phyloP scores from a whole-genome alignment of 2,888 invertebrate species.

The Cactoblastis cactorum region DNA sequence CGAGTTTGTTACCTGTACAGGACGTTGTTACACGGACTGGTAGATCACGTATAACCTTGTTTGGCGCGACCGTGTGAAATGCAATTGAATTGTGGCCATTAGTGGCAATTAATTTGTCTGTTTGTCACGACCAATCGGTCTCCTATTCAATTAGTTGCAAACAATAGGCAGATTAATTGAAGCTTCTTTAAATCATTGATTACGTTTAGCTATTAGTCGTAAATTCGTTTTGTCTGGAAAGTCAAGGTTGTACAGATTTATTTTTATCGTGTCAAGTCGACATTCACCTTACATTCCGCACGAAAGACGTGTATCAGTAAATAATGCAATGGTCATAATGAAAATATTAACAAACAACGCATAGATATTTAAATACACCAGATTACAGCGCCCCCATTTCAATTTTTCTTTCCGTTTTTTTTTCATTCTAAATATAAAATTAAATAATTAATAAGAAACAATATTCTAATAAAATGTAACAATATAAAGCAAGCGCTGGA shows the following conservation, averaged over 20 bases:
- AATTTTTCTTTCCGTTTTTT: no score
- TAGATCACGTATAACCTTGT: constrained; percentile 43
- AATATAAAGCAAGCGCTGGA: no score
- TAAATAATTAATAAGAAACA: no score
- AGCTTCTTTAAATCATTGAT: not conserved
- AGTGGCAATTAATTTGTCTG: not conserved
- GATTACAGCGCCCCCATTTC: no score
- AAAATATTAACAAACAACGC: no score
- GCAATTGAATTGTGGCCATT: constrained; percentile 13
- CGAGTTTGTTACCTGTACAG: constrained; percentile 41
- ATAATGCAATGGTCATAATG: no score
- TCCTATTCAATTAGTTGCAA: not conserved
- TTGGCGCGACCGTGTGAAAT: constrained; percentile 10
- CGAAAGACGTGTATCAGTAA: no score
- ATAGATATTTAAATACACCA: no score
- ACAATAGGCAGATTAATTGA: not conserved
- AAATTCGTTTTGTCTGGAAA: not conserved
- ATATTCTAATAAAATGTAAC: no score
- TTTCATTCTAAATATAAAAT: no score
- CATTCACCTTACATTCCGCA: no score
- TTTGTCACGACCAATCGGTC: constrained; percentile 2
- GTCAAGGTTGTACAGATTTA: not conserved
- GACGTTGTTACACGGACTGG: constrained; percentile 16
- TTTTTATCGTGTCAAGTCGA: not conserved
- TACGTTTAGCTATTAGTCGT: not conserved